Evolutionary conservation across 1,140 invertebrate species (phyloP), one percentile per base, ranked within the genome.

Genomic region (Euborellia annulipes): DNA sequence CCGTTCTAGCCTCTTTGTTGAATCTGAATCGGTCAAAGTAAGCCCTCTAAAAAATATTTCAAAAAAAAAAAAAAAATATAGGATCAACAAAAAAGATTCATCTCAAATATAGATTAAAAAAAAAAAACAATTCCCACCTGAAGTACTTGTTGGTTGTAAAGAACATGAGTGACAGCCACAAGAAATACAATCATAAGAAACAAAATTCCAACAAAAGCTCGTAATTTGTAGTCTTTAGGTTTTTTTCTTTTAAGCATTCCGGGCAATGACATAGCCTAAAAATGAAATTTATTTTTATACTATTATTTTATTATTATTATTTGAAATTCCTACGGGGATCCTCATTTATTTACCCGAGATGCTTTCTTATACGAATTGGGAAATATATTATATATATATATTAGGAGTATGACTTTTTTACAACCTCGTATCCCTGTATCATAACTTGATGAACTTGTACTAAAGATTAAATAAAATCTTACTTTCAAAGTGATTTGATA

Each of bases 1-100:
- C 71, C n/a, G 77, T 60, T 45, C 84, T 65, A 53, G 84, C 78
- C 4, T 77, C 76, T 49, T 84, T 79, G 52, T 82, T 85, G 63
- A 90, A 87, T 56, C 85, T 78, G 34, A 88, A 80, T 55, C 75
- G 78, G 30, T 85, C 74, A 57, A 87, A 89, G 61, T 88, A 87
- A 1, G 81, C 80, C 55, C 76, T 73, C 51, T 85, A 76, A 36
- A 56, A 57, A 39, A 42, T 38, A 51, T 19, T 11, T 18, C 6
- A 40, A 20, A 30, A 40, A 17, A 3, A 23, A 34, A n/a, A n/a
- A n/a, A n/a, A n/a, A n/a, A n/a, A 7, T 32, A 8, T 32, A 36
- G 3, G n/a, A 14, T 36, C n/a, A 36, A 36, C 17, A 13, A 2
- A n/a, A 36, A 36, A 36, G 2, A 36, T 36, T 2, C 17, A 3